Evolutionary conservation across 2,113 vertebrate genomes (phyloP).

Genomic region (Ochotona princeps): DNA sequence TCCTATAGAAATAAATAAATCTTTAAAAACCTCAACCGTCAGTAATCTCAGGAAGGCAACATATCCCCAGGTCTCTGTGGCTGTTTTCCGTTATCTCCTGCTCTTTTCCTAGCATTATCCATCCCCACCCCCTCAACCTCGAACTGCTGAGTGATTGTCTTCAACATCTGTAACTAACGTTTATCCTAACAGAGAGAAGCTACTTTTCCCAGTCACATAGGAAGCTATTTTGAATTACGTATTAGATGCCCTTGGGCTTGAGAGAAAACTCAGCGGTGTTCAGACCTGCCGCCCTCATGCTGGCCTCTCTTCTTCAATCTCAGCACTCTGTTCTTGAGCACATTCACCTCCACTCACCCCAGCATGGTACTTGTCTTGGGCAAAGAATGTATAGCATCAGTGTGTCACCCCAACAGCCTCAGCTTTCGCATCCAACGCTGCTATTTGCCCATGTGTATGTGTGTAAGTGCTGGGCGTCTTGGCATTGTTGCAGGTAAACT

Average conservation of each 20-base stretch:
- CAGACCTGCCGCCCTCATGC: background rate
- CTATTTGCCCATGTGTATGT: too few species aligned
- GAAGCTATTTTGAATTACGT: background rate
- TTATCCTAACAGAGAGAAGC: background rate
- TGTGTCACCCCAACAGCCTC: background rate
- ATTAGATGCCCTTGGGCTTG: background rate
- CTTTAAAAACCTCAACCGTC: too few species aligned
- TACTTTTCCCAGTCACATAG: background rate
- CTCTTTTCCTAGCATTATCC: too few species aligned
- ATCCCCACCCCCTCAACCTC: too few species aligned
- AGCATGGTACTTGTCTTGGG: background rate
- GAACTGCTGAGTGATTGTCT: background rate
- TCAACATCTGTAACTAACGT: background rate
- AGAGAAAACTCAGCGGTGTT: background rate
- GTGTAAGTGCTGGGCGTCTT: too few species aligned
- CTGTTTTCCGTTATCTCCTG: too few species aligned
- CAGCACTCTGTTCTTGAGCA: background rate
- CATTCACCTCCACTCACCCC: background rate
- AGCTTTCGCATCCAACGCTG: fast-evolving
- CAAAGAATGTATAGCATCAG: background rate
- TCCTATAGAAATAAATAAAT: too few species aligned
- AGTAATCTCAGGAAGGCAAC: too few species aligned
- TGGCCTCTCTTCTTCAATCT: background rate
- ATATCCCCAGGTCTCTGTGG: too few species aligned
- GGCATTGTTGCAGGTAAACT: too few species aligned